These are phyloP conservation scores for Villa cingulata DNA, from an alignment of 2,888 invertebrate species.

Conservation along the genomic window DNA sequence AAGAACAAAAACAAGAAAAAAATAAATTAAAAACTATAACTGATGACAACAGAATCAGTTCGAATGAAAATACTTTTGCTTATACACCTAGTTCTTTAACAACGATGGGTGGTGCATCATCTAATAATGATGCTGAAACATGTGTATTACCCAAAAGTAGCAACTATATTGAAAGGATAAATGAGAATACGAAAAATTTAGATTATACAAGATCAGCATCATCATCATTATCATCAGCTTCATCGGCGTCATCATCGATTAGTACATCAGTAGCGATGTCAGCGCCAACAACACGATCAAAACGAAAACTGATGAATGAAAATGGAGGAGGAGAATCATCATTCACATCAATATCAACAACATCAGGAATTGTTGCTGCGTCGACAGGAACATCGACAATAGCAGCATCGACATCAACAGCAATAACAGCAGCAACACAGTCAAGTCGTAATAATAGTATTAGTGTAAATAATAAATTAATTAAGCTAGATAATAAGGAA, in stretches of 20 bases:
- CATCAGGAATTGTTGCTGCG: conserved; percentile 16
- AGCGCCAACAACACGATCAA: conserved; percentile 13
- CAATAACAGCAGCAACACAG: neutral
- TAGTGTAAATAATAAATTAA: conserved; percentile 11
- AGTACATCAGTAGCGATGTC: conserved; percentile 14
- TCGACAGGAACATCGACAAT: neutral
- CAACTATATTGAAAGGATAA: conserved; percentile 8
- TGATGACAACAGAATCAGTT: neutral
- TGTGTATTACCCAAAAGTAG: conserved; percentile 10
- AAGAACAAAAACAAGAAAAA: neutral
- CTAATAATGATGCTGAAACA: conserved; percentile 13
- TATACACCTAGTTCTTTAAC: neutral
- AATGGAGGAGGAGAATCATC: conserved; percentile 4
- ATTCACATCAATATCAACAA: too few species aligned
- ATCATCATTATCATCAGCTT: too few species aligned
- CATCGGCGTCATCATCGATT: conserved; percentile 12
- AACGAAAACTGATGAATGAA: conserved; percentile 11
- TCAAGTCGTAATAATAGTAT: conserved; percentile 12
- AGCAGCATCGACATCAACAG: conserved; percentile 7
- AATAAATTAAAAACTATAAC: neutral
- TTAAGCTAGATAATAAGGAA: conserved; percentile 8
- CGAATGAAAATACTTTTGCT: neutral
- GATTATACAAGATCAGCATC: neutral
- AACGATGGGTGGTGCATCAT: conserved; percentile 12
- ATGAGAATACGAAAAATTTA: conserved; percentile 8